Percentiles rank a stretch among this genome's conserved stretches.
phyloP scores from a whole-genome alignment of 2,797 vertebrate genomes.

The Acomys russatus region DNA sequence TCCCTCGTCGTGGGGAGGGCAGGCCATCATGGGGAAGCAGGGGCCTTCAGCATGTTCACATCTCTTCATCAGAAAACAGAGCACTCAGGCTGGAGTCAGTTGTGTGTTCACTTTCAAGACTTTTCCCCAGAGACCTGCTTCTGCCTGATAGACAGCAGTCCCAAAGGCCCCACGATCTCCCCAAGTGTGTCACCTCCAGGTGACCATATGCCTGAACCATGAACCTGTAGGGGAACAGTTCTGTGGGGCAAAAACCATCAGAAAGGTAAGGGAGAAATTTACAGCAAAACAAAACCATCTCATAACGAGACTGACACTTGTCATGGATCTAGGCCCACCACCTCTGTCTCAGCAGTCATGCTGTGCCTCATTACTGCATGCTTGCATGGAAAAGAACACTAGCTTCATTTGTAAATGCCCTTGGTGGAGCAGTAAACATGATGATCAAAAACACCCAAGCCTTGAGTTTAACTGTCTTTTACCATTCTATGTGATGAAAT shows the following conservation, averaged over 20 bases:
- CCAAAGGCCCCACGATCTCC: not conserved
- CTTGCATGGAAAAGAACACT: not conserved
- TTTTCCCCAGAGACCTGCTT: not conserved
- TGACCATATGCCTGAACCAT: not conserved
- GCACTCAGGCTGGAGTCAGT: not conserved
- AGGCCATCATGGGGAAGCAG: not conserved
- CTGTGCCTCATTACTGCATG: not conserved
- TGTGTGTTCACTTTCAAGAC: not conserved
- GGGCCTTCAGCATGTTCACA: not conserved
- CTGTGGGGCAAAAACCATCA: not conserved
- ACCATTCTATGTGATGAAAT: conserved; percentile 34
- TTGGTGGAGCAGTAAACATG: conserved; percentile 29
- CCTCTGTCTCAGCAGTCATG: not conserved
- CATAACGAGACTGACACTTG: not conserved
- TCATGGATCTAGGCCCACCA: not conserved
- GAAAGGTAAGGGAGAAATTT: not conserved
- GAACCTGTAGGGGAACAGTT: not conserved
- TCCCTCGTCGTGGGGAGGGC: not conserved
- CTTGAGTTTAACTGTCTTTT: not conserved
- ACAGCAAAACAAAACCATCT: not conserved
- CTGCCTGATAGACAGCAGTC: not conserved
- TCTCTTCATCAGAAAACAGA: not conserved
- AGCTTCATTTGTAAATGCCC: conserved; percentile 22
- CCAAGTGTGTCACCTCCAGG: not conserved
- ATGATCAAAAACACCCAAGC: conserved; percentile 20